Evolutionary conservation across 2,888 invertebrate genomes (phyloP).

Genomic region (Drosophila atripex): DNA sequence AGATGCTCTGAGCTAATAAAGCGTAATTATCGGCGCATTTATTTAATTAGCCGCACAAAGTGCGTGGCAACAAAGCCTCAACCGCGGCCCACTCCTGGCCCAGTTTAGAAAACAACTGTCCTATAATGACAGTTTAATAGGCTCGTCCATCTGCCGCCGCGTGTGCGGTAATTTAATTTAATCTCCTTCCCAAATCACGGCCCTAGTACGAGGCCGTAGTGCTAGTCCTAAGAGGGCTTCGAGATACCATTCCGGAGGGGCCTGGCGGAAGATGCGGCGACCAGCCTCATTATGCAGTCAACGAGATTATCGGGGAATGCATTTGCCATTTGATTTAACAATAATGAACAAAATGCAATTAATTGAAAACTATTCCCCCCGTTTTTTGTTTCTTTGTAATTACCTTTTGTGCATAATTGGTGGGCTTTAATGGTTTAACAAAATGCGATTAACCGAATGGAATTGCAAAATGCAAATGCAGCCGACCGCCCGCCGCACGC

Average conservation of each 20-base stretch:
- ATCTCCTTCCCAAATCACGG: conserved; percentile 13
- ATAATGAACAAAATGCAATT: conserved; percentile 60
- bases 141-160: conserved; percentile 41
- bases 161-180: conserved; percentile 37
- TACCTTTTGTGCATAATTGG: conserved; percentile 69
- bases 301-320: conserved; percentile 44
- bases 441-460: conserved; percentile 65
- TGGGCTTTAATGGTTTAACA: conserved; percentile 54
- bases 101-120: background rate
- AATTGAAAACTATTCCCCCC: conserved; percentile 58
- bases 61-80: conserved; percentile 27
- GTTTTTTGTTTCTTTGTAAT: conserved; percentile 49
- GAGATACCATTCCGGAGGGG: too few species aligned
- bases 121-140: conserved; percentile 58
- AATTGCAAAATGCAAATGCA: conserved; percentile 31
- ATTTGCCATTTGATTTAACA: conserved; percentile 62
- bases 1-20: conserved; percentile 70
- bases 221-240: background rate
- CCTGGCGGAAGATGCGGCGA: background rate
- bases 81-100: background rate
- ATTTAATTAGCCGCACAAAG: conserved; percentile 68
- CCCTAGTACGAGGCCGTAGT: background rate
- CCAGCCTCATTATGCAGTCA: conserved; percentile 44
- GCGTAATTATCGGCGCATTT: conserved; percentile 69
- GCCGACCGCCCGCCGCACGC: too few species aligned